Conservation (phyloP, 1,140 invertebrate genomes). For the Heliothis virescens region DNA sequence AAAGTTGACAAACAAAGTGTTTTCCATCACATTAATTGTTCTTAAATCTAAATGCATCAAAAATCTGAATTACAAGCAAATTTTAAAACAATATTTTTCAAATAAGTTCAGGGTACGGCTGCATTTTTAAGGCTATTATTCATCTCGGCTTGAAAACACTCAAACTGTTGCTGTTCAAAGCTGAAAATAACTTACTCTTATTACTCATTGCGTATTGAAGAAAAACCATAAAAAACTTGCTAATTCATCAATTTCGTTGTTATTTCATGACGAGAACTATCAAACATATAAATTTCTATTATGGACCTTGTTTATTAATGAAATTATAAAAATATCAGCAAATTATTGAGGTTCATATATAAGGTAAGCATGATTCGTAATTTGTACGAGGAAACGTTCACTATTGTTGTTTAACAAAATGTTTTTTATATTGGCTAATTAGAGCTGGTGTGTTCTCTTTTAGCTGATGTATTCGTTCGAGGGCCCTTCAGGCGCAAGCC, state of each 20-base stretch:
- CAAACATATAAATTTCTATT: constrained; percentile 29
- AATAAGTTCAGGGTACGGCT: too few species aligned
- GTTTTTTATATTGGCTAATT: constrained; percentile 32
- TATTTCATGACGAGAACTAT: constrained; percentile 30
- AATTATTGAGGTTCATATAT: constrained; percentile 27
- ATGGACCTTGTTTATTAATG: constrained; percentile 34
- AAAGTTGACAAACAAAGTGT: too few species aligned
- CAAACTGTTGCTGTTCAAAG: constrained; percentile 38
- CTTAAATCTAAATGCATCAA: too few species aligned
- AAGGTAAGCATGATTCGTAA: constrained; percentile 29
- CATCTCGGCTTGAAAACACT: constrained; percentile 1
- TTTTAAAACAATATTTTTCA: too few species aligned
- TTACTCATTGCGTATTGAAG: constrained; percentile 39
- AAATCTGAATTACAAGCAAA: too few species aligned
- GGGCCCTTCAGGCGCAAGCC: constrained; percentile 96
- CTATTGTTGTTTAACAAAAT: constrained; percentile 69
- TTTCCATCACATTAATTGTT: too few species aligned
- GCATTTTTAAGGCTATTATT: too few species aligned
- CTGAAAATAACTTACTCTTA: constrained; percentile 35
- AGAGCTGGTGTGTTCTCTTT: constrained; percentile 51
- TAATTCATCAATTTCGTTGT: constrained; percentile 25
- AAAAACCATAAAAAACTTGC: constrained; percentile 40
- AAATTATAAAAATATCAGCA: constrained; percentile 2
- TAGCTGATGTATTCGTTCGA: constrained; percentile 94
- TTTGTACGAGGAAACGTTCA: constrained; percentile 52